Evolutionary conservation across 1,140 invertebrate species (phyloP), one percentile per base, ranked within the genome.

Genomic region (Zaprionus africanus): DNA sequence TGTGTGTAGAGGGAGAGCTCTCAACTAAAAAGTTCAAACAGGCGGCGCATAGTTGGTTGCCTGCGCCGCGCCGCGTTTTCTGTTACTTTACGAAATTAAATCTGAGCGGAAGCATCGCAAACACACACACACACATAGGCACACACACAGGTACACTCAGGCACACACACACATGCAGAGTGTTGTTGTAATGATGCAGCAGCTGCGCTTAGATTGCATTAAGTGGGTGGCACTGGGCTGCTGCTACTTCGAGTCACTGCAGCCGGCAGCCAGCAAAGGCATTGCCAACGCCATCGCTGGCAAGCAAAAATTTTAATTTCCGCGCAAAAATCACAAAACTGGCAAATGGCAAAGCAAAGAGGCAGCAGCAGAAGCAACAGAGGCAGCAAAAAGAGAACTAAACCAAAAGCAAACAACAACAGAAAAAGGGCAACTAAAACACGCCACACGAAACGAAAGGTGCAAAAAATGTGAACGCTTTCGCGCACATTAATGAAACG

Each of bases 201-300:
- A 88, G 81, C 81, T 82, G 84, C 84, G 84, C 88, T 91, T 91
- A 91, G 88, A 91, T 91, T 91, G 88, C 88, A 91, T 91, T 85
- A 91, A 91, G 88, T 76, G 82, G 82, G 82, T 59, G 79, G 71
- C 24, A 2, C 26, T 56, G 63, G 54, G 75, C 19, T 24, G 34
- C 34, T 24, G 34, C 34, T 67, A 60, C 69, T 68, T 73, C 68
- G 60, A 68, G 76, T 38, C 63, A 60, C 71, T 63, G 71, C 60
- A 11, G 64, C 11, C 31, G 69, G n/a, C 11, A 34, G 31, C 31
- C 9, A 34, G 41, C 41, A n/a, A 15, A 17, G 41, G 5, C 41
- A 46, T 17, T 34, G 51, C 57, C 77, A 77, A 70, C 26, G 62
- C 65, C 66, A 75, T 56, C 56, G 56, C 61, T 53, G 74, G 69